These are phyloP conservation scores for Subanguina moxae DNA, from an alignment of 1,140 invertebrate genomes.

Conservation along the genomic window DNA sequence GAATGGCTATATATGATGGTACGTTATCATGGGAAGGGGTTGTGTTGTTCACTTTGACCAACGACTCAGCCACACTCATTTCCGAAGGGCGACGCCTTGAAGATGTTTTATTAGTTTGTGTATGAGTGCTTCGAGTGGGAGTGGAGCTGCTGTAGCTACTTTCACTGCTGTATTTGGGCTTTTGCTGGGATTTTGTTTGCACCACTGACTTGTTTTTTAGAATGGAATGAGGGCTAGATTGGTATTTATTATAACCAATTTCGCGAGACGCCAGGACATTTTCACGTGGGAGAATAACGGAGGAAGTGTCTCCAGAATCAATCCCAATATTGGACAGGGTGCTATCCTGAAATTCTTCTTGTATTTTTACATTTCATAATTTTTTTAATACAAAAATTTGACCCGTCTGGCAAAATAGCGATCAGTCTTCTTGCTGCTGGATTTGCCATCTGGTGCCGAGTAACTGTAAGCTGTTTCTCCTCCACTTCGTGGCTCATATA, in stretches of 20 bases:
- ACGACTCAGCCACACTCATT: too few relatives aligned
- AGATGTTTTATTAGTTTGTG: too few relatives aligned
- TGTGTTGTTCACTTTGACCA: too few relatives aligned
- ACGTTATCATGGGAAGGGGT: too few relatives aligned
- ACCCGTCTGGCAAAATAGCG: background rate
- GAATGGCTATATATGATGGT: too few relatives aligned
- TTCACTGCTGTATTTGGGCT: background rate
- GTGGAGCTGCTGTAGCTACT: background rate
- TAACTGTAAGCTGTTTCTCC: background rate
- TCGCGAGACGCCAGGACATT: background rate
- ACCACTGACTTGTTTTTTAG: background rate
- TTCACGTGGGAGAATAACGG: background rate
- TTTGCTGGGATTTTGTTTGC: background rate
- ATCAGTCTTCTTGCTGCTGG: background rate
- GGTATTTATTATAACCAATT: background rate
- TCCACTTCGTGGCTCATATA: background rate
- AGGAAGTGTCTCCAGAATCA: slow-evolving; percentile 1
- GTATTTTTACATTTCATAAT: background rate
- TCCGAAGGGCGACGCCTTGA: too few relatives aligned
- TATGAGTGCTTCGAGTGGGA: background rate
- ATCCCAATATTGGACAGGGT: background rate
- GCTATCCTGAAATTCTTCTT: background rate
- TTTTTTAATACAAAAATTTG: background rate
- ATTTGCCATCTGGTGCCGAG: background rate
- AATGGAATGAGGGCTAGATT: background rate